phyloP scores from a whole-genome alignment of 2,113 vertebrate species.

The Atrichornis clamosus region DNA sequence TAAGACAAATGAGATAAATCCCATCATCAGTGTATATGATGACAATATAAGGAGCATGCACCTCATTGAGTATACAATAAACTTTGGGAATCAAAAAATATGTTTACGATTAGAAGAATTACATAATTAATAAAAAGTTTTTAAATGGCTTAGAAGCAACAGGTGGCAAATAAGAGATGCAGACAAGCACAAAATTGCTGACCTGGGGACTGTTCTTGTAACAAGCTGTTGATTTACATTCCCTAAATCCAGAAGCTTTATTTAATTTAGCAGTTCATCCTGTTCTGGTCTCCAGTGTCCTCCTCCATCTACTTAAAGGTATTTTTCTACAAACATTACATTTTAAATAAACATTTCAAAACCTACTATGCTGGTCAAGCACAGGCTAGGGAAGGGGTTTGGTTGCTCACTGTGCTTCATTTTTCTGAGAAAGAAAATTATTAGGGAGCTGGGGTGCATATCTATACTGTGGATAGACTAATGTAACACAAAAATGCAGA shows the following conservation, averaged over 20 bases:
- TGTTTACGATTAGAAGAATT: background rate
- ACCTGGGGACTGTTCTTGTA: background rate
- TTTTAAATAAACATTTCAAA: constrained; percentile 3
- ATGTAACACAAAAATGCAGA: background rate
- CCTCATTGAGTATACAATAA: background rate
- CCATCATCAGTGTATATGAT: background rate
- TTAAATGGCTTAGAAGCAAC: background rate
- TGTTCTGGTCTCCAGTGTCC: background rate
- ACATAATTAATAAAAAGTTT: background rate
- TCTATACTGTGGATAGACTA: background rate
- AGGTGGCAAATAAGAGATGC: background rate
- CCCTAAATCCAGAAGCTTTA: constrained; percentile 5
- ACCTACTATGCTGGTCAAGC: background rate
- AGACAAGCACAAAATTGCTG: background rate
- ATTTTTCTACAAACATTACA: background rate
- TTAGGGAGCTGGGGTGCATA: background rate
- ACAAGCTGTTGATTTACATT: background rate
- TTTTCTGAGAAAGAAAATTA: background rate
- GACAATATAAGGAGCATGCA: background rate
- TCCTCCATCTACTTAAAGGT: background rate
- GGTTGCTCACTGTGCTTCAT: background rate
- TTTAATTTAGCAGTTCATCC: constrained; percentile 11
- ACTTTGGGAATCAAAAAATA: background rate
- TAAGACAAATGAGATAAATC: background rate
- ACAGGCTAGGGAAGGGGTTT: background rate